Conservation (phyloP, 2,113 vertebrate genomes). For the Ctenomys sociabilis region DNA sequence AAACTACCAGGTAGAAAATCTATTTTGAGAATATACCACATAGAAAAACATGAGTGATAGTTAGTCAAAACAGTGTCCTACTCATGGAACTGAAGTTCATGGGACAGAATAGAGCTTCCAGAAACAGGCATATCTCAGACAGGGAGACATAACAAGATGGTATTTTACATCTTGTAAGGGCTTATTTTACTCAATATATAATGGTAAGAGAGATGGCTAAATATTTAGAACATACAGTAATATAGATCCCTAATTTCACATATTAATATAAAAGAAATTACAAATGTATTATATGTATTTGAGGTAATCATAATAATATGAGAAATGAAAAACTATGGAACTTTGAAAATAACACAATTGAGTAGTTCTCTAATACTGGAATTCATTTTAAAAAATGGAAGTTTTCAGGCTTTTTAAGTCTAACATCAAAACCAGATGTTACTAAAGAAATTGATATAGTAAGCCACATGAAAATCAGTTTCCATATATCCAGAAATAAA, state of each 20-base stretch:
- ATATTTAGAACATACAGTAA: constrained; percentile 9
- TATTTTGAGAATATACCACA: not conserved
- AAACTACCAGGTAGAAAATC: not conserved
- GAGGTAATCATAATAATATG: constrained; percentile 15
- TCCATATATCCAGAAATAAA: constrained; percentile 6
- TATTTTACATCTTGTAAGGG: not conserved
- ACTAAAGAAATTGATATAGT: not conserved
- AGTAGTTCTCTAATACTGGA: constrained; percentile 35
- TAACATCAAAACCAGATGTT: not conserved
- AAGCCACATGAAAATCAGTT: constrained; percentile 20
- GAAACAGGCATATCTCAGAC: not conserved
- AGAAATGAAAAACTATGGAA: constrained; percentile 45
- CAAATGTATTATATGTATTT: not conserved
- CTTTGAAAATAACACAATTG: not conserved
- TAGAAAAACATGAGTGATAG: not conserved
- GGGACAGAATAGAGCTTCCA: not conserved
- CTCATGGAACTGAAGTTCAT: not conserved
- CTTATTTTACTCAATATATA: not conserved
- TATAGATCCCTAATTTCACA: not conserved
- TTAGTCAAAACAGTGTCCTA: not conserved
- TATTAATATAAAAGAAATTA: constrained; percentile 38
- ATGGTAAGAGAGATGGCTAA: not conserved
- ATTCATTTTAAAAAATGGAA: not conserved
- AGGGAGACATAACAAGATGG: not conserved
- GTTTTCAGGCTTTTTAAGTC: constrained; percentile 16